These are phyloP conservation scores for Elysia crispata DNA, from an alignment of 2,888 invertebrate species.

Conservation along the genomic window DNA sequence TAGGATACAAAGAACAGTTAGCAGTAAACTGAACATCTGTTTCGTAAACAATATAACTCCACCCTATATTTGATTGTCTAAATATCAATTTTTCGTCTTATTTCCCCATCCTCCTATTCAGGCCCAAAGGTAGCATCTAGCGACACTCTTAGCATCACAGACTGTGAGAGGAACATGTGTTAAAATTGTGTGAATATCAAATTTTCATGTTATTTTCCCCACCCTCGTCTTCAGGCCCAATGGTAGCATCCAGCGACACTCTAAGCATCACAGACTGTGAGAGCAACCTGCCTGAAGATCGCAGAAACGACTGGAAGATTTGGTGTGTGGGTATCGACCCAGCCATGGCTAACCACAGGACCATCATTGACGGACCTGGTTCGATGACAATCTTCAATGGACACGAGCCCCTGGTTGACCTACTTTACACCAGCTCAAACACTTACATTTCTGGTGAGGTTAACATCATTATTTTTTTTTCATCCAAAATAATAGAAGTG, in stretches of 20 bases:
- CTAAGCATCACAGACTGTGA: slow-evolving; percentile 23
- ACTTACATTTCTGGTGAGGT: slow-evolving; percentile 54
- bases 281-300: slow-evolving; percentile 26
- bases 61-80: too few species aligned
- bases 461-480: not conserved
- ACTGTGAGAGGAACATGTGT: slow-evolving; percentile 33
- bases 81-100: too few species aligned
- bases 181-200: too few species aligned
- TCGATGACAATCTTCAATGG: slow-evolving; percentile 63
- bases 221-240: slow-evolving; percentile 23
- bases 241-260: slow-evolving; percentile 2
- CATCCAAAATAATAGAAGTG: too few species aligned
- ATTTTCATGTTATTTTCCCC: too few species aligned
- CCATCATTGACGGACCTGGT: slow-evolving; percentile 57
- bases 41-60: too few species aligned
- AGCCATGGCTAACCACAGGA: slow-evolving; percentile 39
- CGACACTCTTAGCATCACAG: not conserved
- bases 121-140: slow-evolving; percentile 22
- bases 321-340: slow-evolving; percentile 42
- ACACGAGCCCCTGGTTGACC: slow-evolving; percentile 51
- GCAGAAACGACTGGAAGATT: slow-evolving; percentile 35
- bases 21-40: too few species aligned
- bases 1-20: too few species aligned
- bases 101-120: not conserved
- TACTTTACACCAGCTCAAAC: slow-evolving; percentile 60